phyloP scores from a whole-genome alignment of 2,113 vertebrate genomes.

The Stigmatopora nigra region DNA sequence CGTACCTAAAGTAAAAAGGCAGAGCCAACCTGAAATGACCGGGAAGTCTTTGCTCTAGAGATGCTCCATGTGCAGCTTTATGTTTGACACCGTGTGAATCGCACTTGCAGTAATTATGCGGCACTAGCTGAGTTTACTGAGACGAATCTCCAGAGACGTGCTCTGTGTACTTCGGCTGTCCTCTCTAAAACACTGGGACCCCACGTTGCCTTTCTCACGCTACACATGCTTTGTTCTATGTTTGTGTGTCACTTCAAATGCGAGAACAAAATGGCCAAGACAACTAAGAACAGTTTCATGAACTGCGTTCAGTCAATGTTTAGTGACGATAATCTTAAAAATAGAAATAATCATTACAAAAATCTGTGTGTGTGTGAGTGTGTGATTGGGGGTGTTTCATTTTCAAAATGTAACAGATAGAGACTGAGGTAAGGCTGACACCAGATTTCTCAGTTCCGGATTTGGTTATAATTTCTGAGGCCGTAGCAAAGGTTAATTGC shows the following conservation, averaged over 20 bases:
- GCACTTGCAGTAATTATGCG: conserved; percentile 46
- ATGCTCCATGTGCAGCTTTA: conserved; percentile 29
- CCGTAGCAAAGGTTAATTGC: too few species aligned
- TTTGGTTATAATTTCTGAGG: too few species aligned
- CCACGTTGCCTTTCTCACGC: conserved; percentile 65
- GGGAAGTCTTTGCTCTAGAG: conserved; percentile 2
- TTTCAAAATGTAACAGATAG: too few species aligned
- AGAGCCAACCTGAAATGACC: neutral
- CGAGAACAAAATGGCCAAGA: neutral
- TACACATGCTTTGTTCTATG: conserved; percentile 34
- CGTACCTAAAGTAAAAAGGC: neutral
- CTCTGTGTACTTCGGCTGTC: conserved; percentile 45
- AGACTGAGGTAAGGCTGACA: too few species aligned
- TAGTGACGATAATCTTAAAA: neutral
- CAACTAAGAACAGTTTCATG: neutral
- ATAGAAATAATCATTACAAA: too few species aligned
- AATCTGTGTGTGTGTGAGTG: too few species aligned
- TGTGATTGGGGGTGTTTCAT: too few species aligned
- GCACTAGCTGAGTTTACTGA: conserved; percentile 47
- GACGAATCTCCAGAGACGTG: conserved; percentile 38
- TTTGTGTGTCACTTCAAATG: conserved; percentile 12
- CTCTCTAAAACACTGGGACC: conserved; percentile 37
- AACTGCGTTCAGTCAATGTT: neutral
- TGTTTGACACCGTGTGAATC: conserved; percentile 47
- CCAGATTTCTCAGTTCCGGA: too few species aligned